These are phyloP conservation scores for Brienomyrus brachyistius DNA, from an alignment of 2,113 vertebrate species.

Conservation along the genomic window DNA sequence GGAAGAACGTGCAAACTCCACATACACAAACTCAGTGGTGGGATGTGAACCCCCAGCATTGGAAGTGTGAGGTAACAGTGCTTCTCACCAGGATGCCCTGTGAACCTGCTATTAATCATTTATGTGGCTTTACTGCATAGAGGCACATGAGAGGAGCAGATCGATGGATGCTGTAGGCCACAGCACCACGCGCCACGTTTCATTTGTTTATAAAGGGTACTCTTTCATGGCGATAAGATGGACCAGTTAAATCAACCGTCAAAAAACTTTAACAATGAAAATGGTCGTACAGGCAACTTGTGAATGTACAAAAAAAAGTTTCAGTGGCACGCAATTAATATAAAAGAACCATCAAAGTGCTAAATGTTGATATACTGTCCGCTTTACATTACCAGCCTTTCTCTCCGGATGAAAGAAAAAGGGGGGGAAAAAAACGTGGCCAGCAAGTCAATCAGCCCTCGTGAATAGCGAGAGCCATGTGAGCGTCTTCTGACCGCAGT, in stretches of 20 bases:
- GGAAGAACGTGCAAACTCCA: neutral
- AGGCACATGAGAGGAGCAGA: neutral
- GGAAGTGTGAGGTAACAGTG: neutral
- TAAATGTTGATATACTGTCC: neutral
- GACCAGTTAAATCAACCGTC: neutral
- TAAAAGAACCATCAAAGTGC: neutral
- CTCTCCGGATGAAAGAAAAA: neutral
- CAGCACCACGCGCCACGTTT: neutral
- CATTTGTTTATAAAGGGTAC: neutral
- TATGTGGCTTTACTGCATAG: neutral
- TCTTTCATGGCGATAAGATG: neutral
- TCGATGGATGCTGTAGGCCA: neutral
- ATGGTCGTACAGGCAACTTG: neutral
- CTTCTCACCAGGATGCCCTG: neutral
- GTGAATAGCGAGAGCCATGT: neutral
- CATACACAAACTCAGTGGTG: neutral
- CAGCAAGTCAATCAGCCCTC: constrained; percentile 19
- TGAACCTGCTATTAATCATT: neutral
- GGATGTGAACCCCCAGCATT: neutral
- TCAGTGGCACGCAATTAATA: neutral
- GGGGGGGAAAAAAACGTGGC: neutral
- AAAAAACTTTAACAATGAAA: neutral
- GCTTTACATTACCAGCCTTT: neutral
- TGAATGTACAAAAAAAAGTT: constrained; percentile 7
- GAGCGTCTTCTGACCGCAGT: constrained; percentile 12